phyloP scores from a whole-genome alignment of 2,888 invertebrate genomes.

The Caenorhabditis afra region DNA sequence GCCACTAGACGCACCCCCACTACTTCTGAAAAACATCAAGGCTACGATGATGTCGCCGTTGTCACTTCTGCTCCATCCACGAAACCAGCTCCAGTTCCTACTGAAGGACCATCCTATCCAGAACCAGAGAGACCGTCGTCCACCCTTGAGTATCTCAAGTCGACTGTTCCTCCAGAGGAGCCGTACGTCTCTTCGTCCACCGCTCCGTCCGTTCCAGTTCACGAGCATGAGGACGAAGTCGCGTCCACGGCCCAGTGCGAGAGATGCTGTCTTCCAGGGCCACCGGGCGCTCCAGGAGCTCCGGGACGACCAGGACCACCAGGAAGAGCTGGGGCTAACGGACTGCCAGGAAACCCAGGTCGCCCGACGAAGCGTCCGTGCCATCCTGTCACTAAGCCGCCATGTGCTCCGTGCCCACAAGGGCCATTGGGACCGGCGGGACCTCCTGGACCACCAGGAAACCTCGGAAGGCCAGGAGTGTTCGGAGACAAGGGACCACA shows the following conservation, averaged over 20 bases:
- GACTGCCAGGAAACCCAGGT: constrained; percentile 60
- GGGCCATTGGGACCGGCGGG: constrained; percentile 54
- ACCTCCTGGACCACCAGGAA: constrained; percentile 57
- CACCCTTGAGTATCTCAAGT: constrained; percentile 35
- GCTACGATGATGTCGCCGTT: constrained; percentile 30
- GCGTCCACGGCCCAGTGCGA: constrained; percentile 37
- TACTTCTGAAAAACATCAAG: neutral
- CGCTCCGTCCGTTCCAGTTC: constrained; percentile 17
- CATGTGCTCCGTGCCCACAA: constrained; percentile 56
- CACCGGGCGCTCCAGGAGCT: constrained; percentile 47
- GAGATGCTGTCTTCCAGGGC: constrained; percentile 54
- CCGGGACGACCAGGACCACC: constrained; percentile 56
- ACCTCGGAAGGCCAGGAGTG: constrained; percentile 49
- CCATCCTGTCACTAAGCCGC: constrained; percentile 43
- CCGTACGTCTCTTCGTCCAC: constrained; percentile 12
- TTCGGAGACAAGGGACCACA: constrained; percentile 63
- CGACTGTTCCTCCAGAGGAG: constrained; percentile 37
- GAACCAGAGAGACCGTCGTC: constrained; percentile 11
- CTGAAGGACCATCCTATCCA: neutral
- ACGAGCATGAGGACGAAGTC: constrained; percentile 17
- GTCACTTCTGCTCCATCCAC: constrained; percentile 24
- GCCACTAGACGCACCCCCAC: neutral
- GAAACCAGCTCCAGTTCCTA: neutral
- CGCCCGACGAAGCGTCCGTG: constrained; percentile 46
- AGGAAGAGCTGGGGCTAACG: constrained; percentile 59